These are phyloP conservation scores for Cairina moschata DNA, from an alignment of 2,113 vertebrate genomes.

Conservation along the genomic window DNA sequence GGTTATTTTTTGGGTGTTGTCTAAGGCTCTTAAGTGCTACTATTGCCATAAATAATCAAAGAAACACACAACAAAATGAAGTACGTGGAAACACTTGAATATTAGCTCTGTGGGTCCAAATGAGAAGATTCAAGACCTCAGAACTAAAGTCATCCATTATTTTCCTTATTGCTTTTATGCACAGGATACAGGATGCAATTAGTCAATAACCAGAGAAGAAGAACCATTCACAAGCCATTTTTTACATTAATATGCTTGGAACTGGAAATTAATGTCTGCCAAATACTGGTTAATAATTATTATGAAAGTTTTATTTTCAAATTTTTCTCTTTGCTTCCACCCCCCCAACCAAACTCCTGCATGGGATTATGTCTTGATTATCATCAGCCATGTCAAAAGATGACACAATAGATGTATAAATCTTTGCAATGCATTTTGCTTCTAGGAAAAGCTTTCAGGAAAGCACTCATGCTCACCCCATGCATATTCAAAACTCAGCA, in stretches of 20 bases:
- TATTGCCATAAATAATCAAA: neutral
- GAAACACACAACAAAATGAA: neutral
- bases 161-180: neutral
- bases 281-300: neutral
- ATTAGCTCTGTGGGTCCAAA: neutral
- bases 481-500: conserved; percentile 45
- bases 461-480: neutral
- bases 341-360: neutral
- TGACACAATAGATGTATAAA: conserved; percentile 13
- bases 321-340: neutral
- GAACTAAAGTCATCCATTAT: neutral
- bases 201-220: neutral
- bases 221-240: neutral
- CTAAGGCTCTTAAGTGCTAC: neutral
- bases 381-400: neutral
- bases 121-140: neutral
- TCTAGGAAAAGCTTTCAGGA: conserved; percentile 56
- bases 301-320: neutral
- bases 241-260: neutral
- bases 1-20: neutral
- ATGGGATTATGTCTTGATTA: neutral
- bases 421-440: conserved; percentile 25
- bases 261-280: neutral
- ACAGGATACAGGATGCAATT: neutral
- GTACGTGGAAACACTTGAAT: neutral